Percentiles rank a stretch among this genome's conserved stretches.
These are phyloP conservation scores for Martes martes DNA, from an alignment of 2,113 vertebrate genomes.

Conservation along the genomic window DNA sequence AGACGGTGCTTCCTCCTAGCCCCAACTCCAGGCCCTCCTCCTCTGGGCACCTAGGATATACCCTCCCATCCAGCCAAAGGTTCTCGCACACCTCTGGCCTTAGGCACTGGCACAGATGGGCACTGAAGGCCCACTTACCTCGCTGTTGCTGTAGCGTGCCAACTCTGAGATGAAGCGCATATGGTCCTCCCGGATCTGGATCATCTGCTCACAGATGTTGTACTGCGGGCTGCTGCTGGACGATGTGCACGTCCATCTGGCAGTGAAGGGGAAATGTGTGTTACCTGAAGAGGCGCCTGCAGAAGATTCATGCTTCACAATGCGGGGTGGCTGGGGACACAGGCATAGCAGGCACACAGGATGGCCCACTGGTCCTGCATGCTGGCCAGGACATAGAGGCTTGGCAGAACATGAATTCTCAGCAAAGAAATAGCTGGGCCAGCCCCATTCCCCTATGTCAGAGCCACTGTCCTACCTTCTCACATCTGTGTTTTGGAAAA, in stretches of 20 bases:
- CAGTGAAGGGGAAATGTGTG: accelerated
- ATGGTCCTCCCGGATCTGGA: slow-evolving; percentile 98
- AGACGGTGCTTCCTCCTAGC: neutral
- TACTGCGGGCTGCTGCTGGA: slow-evolving; percentile 98
- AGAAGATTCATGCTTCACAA: accelerated
- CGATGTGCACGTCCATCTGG: slow-evolving; percentile 86
- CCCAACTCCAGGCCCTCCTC: neutral
- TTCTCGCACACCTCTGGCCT: neutral
- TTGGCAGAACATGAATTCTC: neutral
- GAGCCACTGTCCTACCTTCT: neutral
- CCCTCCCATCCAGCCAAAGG: neutral
- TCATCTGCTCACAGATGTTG: slow-evolving; percentile 99
- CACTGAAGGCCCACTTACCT: slow-evolving; percentile 81
- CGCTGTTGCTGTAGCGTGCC: slow-evolving; percentile 97
- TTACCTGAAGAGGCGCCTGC: neutral
- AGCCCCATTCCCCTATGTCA: neutral
- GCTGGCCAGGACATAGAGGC: accelerated
- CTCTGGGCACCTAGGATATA: accelerated
- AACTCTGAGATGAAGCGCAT: slow-evolving; percentile 99
- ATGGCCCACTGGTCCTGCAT: neutral
- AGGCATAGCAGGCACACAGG: neutral
- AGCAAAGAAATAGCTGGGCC: neutral
- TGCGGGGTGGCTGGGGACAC: accelerated
- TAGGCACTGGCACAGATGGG: accelerated
- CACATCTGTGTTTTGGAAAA: neutral